These are phyloP conservation scores for Enteromius unitaeniatus DNA, from an alignment of 2,797 vertebrate genomes.

Conservation along the genomic window DNA sequence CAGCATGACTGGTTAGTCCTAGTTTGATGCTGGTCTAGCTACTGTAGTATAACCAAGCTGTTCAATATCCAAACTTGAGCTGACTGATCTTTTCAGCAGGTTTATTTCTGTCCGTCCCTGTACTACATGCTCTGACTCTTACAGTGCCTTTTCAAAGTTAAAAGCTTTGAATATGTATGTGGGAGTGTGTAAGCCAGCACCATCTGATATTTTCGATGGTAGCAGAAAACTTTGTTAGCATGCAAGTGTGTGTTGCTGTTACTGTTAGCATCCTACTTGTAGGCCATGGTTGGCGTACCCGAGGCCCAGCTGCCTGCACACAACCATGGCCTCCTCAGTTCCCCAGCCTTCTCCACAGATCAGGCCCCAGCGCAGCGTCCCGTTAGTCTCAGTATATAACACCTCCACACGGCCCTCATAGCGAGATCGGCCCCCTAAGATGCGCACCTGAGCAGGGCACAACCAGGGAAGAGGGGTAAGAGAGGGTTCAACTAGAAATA, in stretches of 20 bases:
- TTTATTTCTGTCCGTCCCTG: conserved; percentile 4
- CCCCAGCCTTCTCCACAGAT: conserved; percentile 94
- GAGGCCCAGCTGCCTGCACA: conserved; percentile 93
- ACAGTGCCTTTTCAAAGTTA: conserved; percentile 13
- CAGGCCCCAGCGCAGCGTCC: conserved; percentile 87
- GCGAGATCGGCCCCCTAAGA: conserved; percentile 88
- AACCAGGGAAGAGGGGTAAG: conserved; percentile 64
- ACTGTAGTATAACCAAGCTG: conserved; percentile 8
- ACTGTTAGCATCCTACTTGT: conserved; percentile 85
- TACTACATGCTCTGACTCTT: conserved; percentile 18
- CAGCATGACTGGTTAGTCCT: background rate
- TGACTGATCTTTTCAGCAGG: conserved; percentile 15
- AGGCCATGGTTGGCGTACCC: conserved; percentile 94
- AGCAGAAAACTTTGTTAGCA: conserved; percentile 24
- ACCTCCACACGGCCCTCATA: conserved; percentile 93
- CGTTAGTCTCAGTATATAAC: conserved; percentile 74
- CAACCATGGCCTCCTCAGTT: conserved; percentile 89
- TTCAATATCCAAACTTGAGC: background rate
- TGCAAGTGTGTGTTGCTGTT: conserved; percentile 23
- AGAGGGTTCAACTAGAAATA: background rate
- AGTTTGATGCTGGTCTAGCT: background rate
- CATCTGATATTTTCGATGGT: background rate
- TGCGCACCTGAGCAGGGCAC: conserved; percentile 84
- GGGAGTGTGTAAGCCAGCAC: conserved; percentile 9
- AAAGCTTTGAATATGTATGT: conserved; percentile 11